Conservation (phyloP, 2,797 vertebrate species). For the Lateolabrax maculatus region DNA sequence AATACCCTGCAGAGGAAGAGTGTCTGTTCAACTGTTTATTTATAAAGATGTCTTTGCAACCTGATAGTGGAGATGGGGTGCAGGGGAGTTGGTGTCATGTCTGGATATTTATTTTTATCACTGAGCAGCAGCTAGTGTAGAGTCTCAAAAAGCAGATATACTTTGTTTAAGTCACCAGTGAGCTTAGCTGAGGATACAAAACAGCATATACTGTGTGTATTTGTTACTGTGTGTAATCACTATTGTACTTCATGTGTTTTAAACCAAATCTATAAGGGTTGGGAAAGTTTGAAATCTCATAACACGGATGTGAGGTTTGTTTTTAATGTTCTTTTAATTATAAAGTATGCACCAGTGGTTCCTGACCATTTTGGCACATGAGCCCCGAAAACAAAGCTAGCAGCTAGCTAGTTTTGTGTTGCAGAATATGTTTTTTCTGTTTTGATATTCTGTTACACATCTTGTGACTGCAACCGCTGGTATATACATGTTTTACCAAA, state of each 20-base stretch:
- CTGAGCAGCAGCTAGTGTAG: constrained; percentile 1
- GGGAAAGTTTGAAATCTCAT: no score
- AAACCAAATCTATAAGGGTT: no score
- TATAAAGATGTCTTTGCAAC: constrained; percentile 41
- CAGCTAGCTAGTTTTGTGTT: no score
- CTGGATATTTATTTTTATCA: constrained; percentile 36
- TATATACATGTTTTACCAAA: no score
- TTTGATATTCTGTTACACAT: no score
- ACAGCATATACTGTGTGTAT: not conserved
- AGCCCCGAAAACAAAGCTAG: no score
- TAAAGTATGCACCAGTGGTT: no score
- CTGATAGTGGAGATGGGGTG: not conserved
- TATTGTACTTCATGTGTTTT: not conserved
- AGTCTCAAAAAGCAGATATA: no score
- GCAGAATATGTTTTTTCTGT: no score
- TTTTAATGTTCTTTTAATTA: not conserved
- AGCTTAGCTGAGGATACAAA: not conserved
- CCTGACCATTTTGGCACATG: no score
- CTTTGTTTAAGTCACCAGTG: not conserved
- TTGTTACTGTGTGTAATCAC: not conserved
- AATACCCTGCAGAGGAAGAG: constrained; percentile 8
- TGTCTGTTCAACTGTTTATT: constrained; percentile 47
- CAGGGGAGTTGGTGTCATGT: constrained; percentile 1
- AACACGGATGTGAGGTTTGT: not conserved
- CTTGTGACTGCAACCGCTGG: no score